A percentile compares a stretch with the other conserved stretches of the same genome.
phyloP scores from a whole-genome alignment of 2,888 invertebrate species.

The Drosophila longiperda region DNA sequence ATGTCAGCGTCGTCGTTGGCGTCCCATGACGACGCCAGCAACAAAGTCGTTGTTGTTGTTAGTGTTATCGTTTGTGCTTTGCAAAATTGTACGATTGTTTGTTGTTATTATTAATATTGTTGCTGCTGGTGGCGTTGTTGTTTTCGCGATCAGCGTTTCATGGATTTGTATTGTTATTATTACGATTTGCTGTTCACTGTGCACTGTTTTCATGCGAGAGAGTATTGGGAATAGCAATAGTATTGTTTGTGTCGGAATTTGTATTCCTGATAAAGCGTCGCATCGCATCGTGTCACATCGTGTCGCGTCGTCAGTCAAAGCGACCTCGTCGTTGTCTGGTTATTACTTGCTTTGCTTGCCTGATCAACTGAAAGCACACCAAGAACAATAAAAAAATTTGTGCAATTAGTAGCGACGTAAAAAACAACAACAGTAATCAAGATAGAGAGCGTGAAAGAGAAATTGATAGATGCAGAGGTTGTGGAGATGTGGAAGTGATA shows the following conservation, averaged over 20 bases:
- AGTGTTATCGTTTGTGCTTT: slow-evolving; percentile 32
- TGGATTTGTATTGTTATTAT: slow-evolving; percentile 41
- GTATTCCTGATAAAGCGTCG: slow-evolving; percentile 42
- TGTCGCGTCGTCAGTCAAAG: slow-evolving; percentile 37
- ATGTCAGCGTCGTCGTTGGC: slow-evolving; percentile 40
- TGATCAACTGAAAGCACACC: slow-evolving; percentile 11
- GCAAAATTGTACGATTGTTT: slow-evolving; percentile 39
- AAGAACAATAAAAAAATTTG: slow-evolving; percentile 28
- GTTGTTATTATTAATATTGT: slow-evolving; percentile 19
- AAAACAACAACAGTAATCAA: slow-evolving; percentile 12
- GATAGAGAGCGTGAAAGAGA: not conserved
- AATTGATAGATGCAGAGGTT: not conserved
- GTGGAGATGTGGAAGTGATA: slow-evolving; percentile 3
- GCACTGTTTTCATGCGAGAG: slow-evolving; percentile 11
- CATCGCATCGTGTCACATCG: slow-evolving; percentile 1
- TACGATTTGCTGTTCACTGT: slow-evolving; percentile 13
- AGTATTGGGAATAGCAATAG: slow-evolving; percentile 12
- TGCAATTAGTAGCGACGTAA: slow-evolving; percentile 42
- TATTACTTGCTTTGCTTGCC: slow-evolving; percentile 12
- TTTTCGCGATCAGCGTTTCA: slow-evolving; percentile 44
- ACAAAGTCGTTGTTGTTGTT: slow-evolving; percentile 12
- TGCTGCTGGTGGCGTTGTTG: slow-evolving; percentile 23
- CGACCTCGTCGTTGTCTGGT: slow-evolving; percentile 70
- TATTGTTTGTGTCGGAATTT: slow-evolving; percentile 34
- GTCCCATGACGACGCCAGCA: slow-evolving; percentile 51